phyloP scores from a whole-genome alignment of 2,113 vertebrate species.

The Alaudala cheleensis region DNA sequence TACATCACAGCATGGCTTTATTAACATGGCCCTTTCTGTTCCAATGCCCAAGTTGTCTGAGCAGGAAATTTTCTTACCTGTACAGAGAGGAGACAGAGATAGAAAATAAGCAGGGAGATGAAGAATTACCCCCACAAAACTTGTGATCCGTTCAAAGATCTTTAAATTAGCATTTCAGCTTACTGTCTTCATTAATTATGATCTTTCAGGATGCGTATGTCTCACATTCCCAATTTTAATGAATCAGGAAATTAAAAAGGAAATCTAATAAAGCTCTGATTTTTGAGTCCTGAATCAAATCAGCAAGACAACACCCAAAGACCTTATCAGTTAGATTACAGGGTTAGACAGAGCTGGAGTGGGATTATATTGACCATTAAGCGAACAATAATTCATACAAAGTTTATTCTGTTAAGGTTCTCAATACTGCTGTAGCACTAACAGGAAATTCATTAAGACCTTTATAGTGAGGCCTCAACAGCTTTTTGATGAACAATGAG shows the following conservation, averaged over 20 bases:
- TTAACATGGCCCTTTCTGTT: background rate
- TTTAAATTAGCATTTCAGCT: background rate
- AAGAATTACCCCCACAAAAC: background rate
- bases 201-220: background rate
- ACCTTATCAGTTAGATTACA: background rate
- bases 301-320: background rate
- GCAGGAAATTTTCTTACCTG: slow-evolving; percentile 56
- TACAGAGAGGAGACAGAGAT: background rate
- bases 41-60: slow-evolving; percentile 32
- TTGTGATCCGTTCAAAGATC: background rate
- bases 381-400: background rate
- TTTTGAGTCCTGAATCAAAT: background rate
- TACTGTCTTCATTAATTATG: background rate
- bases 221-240: background rate
- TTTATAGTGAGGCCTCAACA: background rate
- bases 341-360: background rate
- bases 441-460: background rate
- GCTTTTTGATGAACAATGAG: background rate
- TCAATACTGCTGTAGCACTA: background rate
- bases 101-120: background rate
- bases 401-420: background rate
- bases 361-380: background rate
- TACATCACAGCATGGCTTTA: slow-evolving; percentile 34
- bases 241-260: background rate
- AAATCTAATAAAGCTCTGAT: background rate